A percentile compares a stretch with the other conserved stretches of the same genome.
phyloP scores from a whole-genome alignment of 2,113 vertebrate genomes.

The Callipepla californica region DNA sequence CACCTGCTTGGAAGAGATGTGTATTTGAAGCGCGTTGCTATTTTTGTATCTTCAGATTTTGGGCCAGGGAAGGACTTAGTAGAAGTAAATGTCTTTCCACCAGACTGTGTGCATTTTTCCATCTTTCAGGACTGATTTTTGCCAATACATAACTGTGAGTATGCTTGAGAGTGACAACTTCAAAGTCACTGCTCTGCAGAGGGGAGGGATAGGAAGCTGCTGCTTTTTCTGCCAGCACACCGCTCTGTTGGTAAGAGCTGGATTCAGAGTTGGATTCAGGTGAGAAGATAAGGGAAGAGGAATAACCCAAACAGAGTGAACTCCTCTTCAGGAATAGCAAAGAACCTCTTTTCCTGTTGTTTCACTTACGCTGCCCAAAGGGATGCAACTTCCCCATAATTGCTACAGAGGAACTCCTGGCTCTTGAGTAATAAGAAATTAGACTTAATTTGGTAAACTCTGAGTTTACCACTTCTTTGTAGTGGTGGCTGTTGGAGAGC shows the following conservation, averaged over 20 bases:
- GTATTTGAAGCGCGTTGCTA: not conserved
- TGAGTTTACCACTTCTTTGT: conserved; percentile 52
- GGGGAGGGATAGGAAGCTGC: not conserved
- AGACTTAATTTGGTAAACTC: conserved; percentile 48
- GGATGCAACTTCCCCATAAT: conserved; percentile 37
- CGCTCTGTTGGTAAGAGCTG: not conserved
- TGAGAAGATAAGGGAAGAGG: not conserved
- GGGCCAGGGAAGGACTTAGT: not conserved
- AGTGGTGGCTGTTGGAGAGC: conserved; percentile 1
- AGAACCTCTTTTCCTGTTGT: conserved; percentile 35
- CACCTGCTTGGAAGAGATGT: not conserved
- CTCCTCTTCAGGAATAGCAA: not conserved
- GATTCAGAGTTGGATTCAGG: not conserved
- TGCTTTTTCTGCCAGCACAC: not conserved
- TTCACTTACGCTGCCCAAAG: conserved; percentile 27
- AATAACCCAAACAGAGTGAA: not conserved
- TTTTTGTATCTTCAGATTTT: not conserved
- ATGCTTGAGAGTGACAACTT: not conserved
- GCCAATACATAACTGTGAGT: not conserved
- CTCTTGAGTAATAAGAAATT: conserved; percentile 46
- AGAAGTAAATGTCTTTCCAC: not conserved
- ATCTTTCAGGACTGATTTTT: not conserved
- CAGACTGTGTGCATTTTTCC: not conserved
- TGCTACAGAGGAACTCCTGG: conserved; percentile 2
- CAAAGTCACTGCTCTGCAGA: not conserved